phyloP scores from a whole-genome alignment of 2,797 vertebrate genomes.

The Percopsis omiscomaycus region DNA sequence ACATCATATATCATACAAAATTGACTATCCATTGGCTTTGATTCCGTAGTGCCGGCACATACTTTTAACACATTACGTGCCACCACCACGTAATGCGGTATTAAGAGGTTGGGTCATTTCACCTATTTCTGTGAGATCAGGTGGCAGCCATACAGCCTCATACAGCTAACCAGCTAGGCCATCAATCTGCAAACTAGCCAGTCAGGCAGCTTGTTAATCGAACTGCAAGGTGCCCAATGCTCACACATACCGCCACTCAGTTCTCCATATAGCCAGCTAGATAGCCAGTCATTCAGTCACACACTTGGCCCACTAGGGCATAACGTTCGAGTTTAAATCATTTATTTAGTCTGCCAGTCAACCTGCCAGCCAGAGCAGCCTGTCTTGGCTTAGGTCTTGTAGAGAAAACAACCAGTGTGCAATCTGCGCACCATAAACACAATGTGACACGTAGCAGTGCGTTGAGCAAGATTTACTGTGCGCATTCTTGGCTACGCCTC shows the following conservation, averaged over 20 bases:
- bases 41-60: too few relatives aligned
- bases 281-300: constrained; percentile 27
- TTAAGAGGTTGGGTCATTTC: too few relatives aligned
- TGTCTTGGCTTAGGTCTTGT: constrained; percentile 42
- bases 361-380: constrained; percentile 42
- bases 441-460: constrained; percentile 64
- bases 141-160: not conserved
- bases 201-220: constrained; percentile 25
- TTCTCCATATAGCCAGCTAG: constrained; percentile 19
- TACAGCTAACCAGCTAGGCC: constrained; percentile 53
- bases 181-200: not conserved
- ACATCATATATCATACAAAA: constrained; percentile 70
- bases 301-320: constrained; percentile 29
- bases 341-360: constrained; percentile 26
- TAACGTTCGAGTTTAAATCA: not conserved
- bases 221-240: not conserved
- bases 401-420: constrained; percentile 61
- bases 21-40: constrained; percentile 3
- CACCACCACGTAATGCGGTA: too few relatives aligned
- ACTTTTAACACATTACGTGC: too few relatives aligned
- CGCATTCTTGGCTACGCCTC: constrained; percentile 53
- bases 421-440: constrained; percentile 72
- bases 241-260: not conserved
- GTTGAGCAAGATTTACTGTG: constrained; percentile 64
- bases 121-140: too few relatives aligned